Base-by-base conservation (phyloP, 1,140 invertebrate species). In the Trypoxylus dichotomus region DNA sequence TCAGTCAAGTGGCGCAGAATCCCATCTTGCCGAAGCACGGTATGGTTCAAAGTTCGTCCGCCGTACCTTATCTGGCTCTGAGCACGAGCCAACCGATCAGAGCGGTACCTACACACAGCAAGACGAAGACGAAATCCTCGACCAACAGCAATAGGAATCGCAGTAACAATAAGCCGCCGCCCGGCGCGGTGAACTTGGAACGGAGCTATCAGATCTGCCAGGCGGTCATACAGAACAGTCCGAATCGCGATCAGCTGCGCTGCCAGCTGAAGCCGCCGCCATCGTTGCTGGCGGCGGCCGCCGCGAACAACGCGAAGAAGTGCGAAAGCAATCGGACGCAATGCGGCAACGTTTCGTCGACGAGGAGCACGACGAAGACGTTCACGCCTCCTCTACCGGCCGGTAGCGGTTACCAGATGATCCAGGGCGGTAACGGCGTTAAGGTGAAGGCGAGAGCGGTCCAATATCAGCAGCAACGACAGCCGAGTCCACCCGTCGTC, bases 161-260 rank as follows among this genome's bases (percentile, higher is more conserved):
- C 43, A 88, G 88, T 47, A 85, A 88, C 10, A 91, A 89, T 60
- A 94, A 94, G 86, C 91, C 94, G 77, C 95, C 94, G 5, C 94
- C 95, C 0, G 95, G 95, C 3, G 93, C 93, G 25, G 94, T 97
- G 7, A 98, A 98, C 87, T 87, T 98, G 13, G 96, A 97, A 85
- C 89, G 97, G 37, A 98, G 96, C 82, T 96, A 97, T 85, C 96
- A 98, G 87, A 98, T 98, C 82, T 98, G 96, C 86, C 95, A 97
- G 87, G 95, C 95, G 47, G 96, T 97, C 1, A 96, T 98, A 79
- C 95, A 97, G 87, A 97, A 95, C 83, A 96, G 94, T 83, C 94
- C 94, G 0, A 97, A 97, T 86, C 88, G 95, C 24, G 94, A 96
- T 85, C 94, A 96, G 84, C 84, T 96, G n/a, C 91, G 94, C 78